These are phyloP conservation scores for Epizoanthus stellaris DNA, from an alignment of 92 coral and sea anemone species.

Conservation along the genomic window DNA sequence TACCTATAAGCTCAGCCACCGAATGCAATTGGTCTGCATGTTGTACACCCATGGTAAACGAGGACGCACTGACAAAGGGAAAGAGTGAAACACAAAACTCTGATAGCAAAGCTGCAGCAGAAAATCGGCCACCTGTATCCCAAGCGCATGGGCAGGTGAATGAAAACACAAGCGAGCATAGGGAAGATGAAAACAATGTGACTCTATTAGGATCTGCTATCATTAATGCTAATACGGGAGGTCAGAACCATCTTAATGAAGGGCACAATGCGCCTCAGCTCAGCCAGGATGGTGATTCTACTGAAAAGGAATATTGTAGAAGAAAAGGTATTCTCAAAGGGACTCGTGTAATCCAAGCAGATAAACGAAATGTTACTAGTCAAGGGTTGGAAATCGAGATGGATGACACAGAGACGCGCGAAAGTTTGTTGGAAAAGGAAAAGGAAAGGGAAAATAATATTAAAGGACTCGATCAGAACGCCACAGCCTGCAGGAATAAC, in stretches of 20 bases:
- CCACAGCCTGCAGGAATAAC: neutral
- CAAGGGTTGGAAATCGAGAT: neutral
- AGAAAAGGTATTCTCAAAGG: conserved; percentile 15
- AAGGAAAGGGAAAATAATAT: neutral
- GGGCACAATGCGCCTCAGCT: neutral
- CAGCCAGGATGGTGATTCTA: neutral
- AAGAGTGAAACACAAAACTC: neutral
- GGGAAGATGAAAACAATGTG: neutral
- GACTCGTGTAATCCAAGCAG: neutral
- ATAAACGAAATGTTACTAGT: neutral
- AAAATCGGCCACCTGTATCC: neutral
- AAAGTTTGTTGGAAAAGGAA: neutral
- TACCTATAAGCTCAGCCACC: too few species aligned
- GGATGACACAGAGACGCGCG: neutral
- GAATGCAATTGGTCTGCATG: neutral
- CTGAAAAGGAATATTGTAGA: neutral
- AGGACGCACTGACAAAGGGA: neutral
- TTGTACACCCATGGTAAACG: neutral
- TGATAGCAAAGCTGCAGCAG: neutral
- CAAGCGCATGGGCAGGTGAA: neutral
- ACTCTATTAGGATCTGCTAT: neutral
- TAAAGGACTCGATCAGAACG: neutral
- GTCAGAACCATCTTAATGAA: neutral
- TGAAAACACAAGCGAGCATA: neutral
- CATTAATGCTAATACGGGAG: neutral